A percentile compares a stretch with the other conserved stretches of the same genome.
phyloP scores from a whole-genome alignment of 2,113 vertebrate genomes.

The Dipodomys stephensi region DNA sequence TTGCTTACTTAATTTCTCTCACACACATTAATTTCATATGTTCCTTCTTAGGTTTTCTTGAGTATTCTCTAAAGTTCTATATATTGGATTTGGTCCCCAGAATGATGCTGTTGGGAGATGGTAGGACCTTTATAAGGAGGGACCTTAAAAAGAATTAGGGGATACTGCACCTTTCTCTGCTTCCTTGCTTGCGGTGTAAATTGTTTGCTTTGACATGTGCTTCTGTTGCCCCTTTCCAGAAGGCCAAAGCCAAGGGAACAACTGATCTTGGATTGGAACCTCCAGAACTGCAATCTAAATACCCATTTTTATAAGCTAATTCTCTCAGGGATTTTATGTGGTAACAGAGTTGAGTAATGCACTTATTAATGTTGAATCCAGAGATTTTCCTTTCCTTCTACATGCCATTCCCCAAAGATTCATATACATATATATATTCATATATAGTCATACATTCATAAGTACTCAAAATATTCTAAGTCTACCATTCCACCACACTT shows the following conservation, averaged over 20 bases:
- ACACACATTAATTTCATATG: background rate
- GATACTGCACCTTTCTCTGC: background rate
- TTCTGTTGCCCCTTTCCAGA: background rate
- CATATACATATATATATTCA: no score
- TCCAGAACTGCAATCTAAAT: background rate
- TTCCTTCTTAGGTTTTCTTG: background rate
- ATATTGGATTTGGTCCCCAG: background rate
- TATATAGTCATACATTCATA: no score
- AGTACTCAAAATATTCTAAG: no score
- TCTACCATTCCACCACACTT: no score
- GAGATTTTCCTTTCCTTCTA: no score
- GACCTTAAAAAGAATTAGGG: background rate
- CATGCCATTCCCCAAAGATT: no score
- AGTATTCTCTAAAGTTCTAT: background rate
- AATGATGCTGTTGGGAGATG: background rate
- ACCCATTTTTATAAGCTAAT: background rate
- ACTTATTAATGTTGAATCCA: no score
- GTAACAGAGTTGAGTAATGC: no score
- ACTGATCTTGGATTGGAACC: background rate
- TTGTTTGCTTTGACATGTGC: background rate
- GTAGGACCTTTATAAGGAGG: background rate
- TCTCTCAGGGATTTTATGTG: background rate
- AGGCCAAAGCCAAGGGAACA: background rate
- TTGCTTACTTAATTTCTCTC: background rate
- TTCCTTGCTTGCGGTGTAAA: background rate